Conservation (phyloP, 2,888 invertebrate species). For the Cheilosia impressa region DNA sequence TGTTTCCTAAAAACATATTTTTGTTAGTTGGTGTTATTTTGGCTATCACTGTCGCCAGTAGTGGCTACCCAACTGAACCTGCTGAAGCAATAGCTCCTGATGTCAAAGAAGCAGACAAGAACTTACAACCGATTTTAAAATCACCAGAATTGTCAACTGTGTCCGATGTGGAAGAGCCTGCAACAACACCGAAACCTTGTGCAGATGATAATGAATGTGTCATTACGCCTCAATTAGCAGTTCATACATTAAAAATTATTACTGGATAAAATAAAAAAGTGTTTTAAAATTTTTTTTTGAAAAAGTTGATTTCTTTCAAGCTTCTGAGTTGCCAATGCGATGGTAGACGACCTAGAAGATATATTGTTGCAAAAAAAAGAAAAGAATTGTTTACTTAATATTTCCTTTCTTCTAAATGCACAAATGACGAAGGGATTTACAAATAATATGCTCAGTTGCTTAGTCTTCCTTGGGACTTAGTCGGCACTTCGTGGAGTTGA, state of each 20-base stretch:
- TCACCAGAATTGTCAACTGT: not conserved
- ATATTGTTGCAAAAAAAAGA: too few species aligned
- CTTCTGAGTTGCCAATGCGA: too few species aligned
- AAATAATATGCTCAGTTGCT: too few species aligned
- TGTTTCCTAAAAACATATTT: not conserved
- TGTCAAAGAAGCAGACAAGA: not conserved
- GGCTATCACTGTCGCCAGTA: not conserved
- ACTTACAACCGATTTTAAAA: not conserved
- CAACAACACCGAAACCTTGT: not conserved
- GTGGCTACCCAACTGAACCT: not conserved
- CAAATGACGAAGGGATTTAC: too few species aligned
- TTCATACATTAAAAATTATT: not conserved
- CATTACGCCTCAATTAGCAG: not conserved
- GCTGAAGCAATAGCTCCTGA: not conserved
- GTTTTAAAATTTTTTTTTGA: too few species aligned
- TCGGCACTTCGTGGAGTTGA: too few species aligned
- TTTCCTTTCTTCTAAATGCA: too few species aligned
- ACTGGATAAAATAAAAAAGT: not conserved
- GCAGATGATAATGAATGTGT: not conserved
- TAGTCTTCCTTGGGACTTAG: too few species aligned
- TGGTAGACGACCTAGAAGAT: too few species aligned
- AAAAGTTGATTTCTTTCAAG: too few species aligned
- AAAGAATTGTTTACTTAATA: too few species aligned
- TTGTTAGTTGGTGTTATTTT: not conserved
- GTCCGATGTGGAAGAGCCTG: not conserved